Base-by-base conservation (phyloP, 2,888 invertebrate species). In the Junonia oenone region DNA sequence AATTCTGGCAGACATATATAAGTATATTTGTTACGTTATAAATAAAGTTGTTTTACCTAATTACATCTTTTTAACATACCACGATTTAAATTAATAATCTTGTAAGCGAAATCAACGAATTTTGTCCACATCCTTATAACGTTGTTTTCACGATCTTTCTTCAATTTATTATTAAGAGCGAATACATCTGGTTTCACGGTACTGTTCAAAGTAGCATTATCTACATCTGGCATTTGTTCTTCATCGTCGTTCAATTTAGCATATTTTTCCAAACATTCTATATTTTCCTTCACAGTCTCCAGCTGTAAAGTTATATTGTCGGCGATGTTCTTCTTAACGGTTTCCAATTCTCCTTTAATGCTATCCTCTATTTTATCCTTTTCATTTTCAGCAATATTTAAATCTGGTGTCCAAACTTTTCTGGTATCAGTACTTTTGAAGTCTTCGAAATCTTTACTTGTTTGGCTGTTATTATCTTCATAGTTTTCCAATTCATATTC, bases 21-120 rank as follows among this genome's bases (percentile, higher is more conserved):
- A n/a, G n/a, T n/a, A n/a, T n/a, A n/a, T n/a, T n/a, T n/a, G n/a
- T n/a, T n/a, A n/a, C n/a, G 8, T 29, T 29, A 2, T 33, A 33
- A n/a, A 11, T 33, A 33, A 0, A 33, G 1, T 2, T n/a, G 31
- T n/a, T n/a, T n/a, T n/a, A n/a, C n/a, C n/a, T n/a, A n/a, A n/a
- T n/a, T n/a, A n/a, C n/a, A n/a, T n/a, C n/a, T n/a, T n/a, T n/a
- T n/a, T n/a, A n/a, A n/a, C n/a, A n/a, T n/a, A 87, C 88, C 88
- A 52, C 81, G 83, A 58, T 83, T 83, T 13, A 82, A 65, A 60
- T 81, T 76, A 48, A 83, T 74, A 8, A 83, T 66, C 68, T 86
- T 81, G 64, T 84, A 83, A 6, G 89, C 85, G 60, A 87, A 86
- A 2, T 81, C 76, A 9, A 90, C 88, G 37, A 90, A 62, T 60